Evolutionary conservation across 2,797 vertebrate genomes (phyloP), one percentile per base, ranked within the genome.

Genomic region (Parambassis ranga): DNA sequence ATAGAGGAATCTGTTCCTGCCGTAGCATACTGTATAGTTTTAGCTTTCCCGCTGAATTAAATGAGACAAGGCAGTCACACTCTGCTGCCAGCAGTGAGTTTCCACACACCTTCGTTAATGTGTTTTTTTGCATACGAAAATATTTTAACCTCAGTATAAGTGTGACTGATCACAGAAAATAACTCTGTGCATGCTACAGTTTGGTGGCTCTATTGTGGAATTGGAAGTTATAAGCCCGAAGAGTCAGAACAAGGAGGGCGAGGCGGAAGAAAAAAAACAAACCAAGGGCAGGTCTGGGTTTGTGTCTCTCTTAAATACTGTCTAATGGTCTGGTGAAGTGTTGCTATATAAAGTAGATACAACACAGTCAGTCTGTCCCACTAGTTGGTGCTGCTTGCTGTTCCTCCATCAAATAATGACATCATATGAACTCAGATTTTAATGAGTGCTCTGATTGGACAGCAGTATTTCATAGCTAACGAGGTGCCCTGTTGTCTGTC

Each of bases 371-470:
- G 26, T 16, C 23, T 23, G 0, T 35, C 62, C 57, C 37, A 62
- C 60, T 53, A 59, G 36, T 41, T 55, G 38, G 39, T 55, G 49
- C 53, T 67, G 68, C 71, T 77, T 79, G 65, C 81, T 83, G 71
- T 63, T 79, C 41, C 22, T 77, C 30, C 39, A 33, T 70, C 53
- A 31, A 55, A 77, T 78, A 79, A 67, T 72, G 58, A 51, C 65
- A 77, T 74, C 70, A 74, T 15, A 68, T 38, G 39, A 70, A 63
- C 26, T 46, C 36, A 48, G 51, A 57, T 82, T 82, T 85, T 80
- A 83, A 86, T 76, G 68, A 82, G 77, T 46, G 13, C 60, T 73
- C 49, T 86, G 77, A 87, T 85, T 86, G 83, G 81, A 77, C 67
- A 48, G 53, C 46, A 24, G 44, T 32, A 47, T 77, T 66, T 68